These are phyloP conservation scores for Anoplolepis gracilipes DNA, from an alignment of 1,140 invertebrate species.

Conservation along the genomic window DNA sequence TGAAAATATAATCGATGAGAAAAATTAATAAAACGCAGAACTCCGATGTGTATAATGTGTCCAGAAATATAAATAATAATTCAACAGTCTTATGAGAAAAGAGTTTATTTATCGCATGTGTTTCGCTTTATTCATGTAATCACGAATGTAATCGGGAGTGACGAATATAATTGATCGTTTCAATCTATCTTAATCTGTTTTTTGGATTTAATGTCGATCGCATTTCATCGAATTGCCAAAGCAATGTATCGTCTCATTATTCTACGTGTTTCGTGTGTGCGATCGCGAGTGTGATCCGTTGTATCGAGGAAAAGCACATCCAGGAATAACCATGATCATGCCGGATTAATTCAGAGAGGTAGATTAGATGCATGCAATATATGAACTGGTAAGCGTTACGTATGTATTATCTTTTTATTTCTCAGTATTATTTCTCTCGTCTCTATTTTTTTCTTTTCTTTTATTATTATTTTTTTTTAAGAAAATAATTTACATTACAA, in stretches of 20 bases:
- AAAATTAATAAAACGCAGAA: too few relatives aligned
- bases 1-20: too few relatives aligned
- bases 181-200: slow-evolving; percentile 28
- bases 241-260: slow-evolving; percentile 17
- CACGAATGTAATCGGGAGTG: not conserved
- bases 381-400: not conserved
- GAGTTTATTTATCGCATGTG: not conserved
- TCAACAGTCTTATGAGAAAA: not conserved
- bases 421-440: not conserved
- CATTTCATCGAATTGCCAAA: not conserved
- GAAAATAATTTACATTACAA: not conserved
- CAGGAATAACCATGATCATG: not conserved
- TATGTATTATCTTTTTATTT: not conserved
- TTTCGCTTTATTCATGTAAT: not conserved
- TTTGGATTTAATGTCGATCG: not conserved
- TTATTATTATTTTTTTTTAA: not conserved
- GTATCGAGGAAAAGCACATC: not conserved
- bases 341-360: not conserved
- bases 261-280: not conserved
- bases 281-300: not conserved
- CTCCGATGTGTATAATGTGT: too few relatives aligned
- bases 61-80: not conserved
- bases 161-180: not conserved
- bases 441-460: not conserved
- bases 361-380: not conserved